These are phyloP conservation scores for Drosophila seguyi DNA, from an alignment of 1,140 invertebrate species.

Conservation along the genomic window DNA sequence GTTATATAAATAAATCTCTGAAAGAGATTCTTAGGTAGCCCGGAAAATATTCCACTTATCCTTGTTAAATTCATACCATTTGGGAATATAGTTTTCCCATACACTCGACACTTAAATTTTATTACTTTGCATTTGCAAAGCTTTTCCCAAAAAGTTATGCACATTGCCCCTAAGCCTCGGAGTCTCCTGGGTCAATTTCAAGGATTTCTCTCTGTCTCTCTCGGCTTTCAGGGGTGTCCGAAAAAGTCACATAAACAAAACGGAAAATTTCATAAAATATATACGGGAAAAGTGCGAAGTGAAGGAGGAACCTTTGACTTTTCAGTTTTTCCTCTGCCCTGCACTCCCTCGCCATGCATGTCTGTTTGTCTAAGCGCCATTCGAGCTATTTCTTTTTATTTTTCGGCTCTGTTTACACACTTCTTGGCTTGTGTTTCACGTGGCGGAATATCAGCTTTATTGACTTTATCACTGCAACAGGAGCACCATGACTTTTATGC, in stretches of 20 bases:
- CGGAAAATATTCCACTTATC: not conserved
- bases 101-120: conserved; percentile 64
- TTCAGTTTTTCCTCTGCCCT: conserved; percentile 44
- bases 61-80: conserved; percentile 4
- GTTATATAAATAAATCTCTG: not conserved
- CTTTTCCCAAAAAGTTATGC: conserved; percentile 30
- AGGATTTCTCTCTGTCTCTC: conserved; percentile 1
- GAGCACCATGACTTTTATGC: conserved; percentile 53
- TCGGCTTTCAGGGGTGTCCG: conserved; percentile 17
- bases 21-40: no score
- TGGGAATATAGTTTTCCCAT: conserved; percentile 60
- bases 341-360: conserved; percentile 28
- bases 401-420: conserved; percentile 32
- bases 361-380: conserved; percentile 72
- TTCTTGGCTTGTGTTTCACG: conserved; percentile 35
- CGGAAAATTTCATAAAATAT: conserved; percentile 67
- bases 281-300: conserved; percentile 21
- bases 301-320: conserved; percentile 24
- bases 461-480: conserved; percentile 53
- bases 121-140: conserved; percentile 63
- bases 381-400: conserved; percentile 58
- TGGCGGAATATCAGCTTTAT: conserved; percentile 27
- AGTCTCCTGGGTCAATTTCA: conserved; percentile 11
- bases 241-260: conserved; percentile 68
- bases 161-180: conserved; percentile 9